Evolutionary conservation across 1,140 invertebrate species (phyloP), one percentile per base, ranked within the genome.

Genomic region (Hyphantria cunea): DNA sequence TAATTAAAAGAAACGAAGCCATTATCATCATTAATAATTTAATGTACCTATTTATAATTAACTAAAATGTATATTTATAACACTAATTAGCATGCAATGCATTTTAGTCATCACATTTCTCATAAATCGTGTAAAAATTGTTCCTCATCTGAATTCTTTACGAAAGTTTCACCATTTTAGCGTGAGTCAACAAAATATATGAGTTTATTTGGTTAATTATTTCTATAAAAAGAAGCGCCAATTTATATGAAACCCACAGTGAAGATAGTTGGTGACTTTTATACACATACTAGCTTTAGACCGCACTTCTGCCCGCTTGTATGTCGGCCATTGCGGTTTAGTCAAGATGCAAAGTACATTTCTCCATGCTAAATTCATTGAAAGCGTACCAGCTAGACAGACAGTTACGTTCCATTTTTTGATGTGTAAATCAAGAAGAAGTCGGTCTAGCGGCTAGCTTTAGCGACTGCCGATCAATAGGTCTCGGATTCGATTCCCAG

Each of bases 101-200:
- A 37, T 48, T 39, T 58, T 58, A 39, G 48, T 10, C 11, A 13
- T 8, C n/a, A 12, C 1, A 6, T 12, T 25, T 12, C 15, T 25
- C 45, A 25, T 58, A 39, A 48, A 58, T 58, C 11, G n/a, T 25
- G 3, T 15, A 47, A 56, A 47, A 56, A 56, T 56, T 9, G 47
- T 47, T 48, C 47, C 31, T 47, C 4, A 34, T 42, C 54, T 14
- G 17, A 34, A 11, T 15, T 39, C 34, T 52, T 25, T 25, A 25
- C 5, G 50, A 52, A 52, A 47, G 32, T 12, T 25, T 25, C 17
- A 3, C 17, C 5, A 25, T 37, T 48, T 47, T 25, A 56, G 44
- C 17, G 15, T 56, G 17, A 56, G 47, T 47, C 33, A 56, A 34
- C 41, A 39, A 6, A 44, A 44, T 44, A 13, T 44, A 44, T 44